Evolutionary conservation across 2,888 invertebrate genomes (phyloP).

Genomic region (Cryptocephalus moraei): DNA sequence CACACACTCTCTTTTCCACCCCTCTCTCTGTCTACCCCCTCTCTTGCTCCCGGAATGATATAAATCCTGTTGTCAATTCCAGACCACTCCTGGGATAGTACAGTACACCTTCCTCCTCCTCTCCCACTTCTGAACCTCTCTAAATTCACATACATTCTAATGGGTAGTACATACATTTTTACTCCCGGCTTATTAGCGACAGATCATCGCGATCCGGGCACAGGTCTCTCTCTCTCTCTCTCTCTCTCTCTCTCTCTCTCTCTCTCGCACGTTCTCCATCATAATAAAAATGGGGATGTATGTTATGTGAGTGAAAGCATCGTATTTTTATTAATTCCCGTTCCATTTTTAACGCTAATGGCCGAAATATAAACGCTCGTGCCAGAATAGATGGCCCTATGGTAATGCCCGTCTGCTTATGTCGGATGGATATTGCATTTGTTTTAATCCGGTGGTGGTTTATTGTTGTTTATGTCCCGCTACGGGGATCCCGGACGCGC

Average conservation of each 20-base stretch:
- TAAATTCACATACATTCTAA: constrained; percentile 34
- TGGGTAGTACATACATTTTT: constrained; percentile 38
- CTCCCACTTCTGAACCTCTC: constrained; percentile 14
- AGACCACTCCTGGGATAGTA: constrained; percentile 5
- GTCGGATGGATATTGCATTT: constrained; percentile 7
- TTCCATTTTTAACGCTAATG: no score
- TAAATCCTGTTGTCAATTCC: constrained; percentile 8
- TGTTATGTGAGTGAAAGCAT: no score
- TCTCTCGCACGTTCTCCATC: no score
- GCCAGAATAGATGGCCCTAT: no score
- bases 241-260: no score
- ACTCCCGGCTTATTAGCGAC: constrained; percentile 35
- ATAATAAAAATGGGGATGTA: no score
- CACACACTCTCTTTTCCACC: no score
- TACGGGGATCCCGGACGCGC: no score
- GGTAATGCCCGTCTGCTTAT: background rate
- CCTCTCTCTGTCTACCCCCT: no score
- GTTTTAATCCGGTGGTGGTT: constrained; percentile 4
- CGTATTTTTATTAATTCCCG: no score
- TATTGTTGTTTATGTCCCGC: constrained; percentile 6
- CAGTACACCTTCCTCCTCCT: constrained; percentile 2
- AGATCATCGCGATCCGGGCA: constrained; percentile 22
- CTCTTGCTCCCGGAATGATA: constrained; percentile 1
- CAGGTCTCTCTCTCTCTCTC: no score
- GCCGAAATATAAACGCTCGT: no score